Evolutionary conservation across 1,140 invertebrate species (phyloP), one percentile per base, ranked within the genome.

Genomic region (Gryllus bimaculatus): DNA sequence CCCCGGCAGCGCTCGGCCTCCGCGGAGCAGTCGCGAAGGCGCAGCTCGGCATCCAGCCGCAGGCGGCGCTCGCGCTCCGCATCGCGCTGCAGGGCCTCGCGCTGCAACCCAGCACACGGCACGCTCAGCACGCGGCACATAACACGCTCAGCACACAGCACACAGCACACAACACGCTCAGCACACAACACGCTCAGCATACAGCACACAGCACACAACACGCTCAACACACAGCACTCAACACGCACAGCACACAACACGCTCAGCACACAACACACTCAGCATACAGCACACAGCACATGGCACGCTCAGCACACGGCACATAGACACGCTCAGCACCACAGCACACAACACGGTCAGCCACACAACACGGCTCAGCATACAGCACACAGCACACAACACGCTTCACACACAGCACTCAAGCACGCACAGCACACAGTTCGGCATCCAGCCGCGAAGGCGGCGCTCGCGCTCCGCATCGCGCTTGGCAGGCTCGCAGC

Each of bases 401-500:
- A n/a, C 89, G 85, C 88, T 78, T 88, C 85, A 83, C 87, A 85
- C 86, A 90, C 89, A 83, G 88, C 88, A 89, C 90, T 86, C 7
- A 89, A 89, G n/a, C 81, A 83, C 49, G 49, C 49, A 54, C 15
- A 8, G 49, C 49, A 54, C 49, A n/a, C 81, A 86, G 85, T 83
- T 89, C 89, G 82, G 88, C 88, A 82, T 89, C 88, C 84, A 88
- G 84, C 82, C 88, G 87, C 82, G n/a, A n/a, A 88, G 85, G 82
- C 88, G 85, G 73, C 89, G 85, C 84, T 90, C 89, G 79, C 89
- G 86, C 84, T 90, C 89, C 84, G 89, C 88, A 89, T 90, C 89
- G 85, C 88, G 88, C 84, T 89, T n/a, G n/a, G 88, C 78, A 88
- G 85, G 83, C 86, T 90, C 89, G 83, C 88, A n/a, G 88, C 89